A percentile compares a stretch with the other conserved stretches of the same genome.
These are phyloP conservation scores for Solenopsis fugax DNA, from an alignment of 1,140 invertebrate species.

Conservation along the genomic window DNA sequence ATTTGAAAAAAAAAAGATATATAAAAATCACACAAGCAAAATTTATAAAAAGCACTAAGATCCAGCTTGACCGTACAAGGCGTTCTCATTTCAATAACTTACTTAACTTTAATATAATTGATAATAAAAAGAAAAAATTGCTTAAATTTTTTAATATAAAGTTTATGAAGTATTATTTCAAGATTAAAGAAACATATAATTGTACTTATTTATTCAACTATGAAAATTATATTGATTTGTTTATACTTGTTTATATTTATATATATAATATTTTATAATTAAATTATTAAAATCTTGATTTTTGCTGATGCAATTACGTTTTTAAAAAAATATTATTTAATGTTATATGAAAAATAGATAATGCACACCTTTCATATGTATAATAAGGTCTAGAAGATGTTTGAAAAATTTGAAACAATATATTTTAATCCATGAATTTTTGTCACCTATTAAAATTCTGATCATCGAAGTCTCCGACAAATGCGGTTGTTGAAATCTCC, in stretches of 20 bases:
- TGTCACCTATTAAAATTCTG: neutral
- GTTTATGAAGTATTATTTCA: neutral
- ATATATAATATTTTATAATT: no score
- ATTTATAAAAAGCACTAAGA: no score
- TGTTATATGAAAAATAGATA: no score
- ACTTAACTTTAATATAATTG: neutral
- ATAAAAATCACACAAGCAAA: no score
- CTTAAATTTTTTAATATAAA: neutral
- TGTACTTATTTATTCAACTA: neutral
- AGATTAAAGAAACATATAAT: neutral
- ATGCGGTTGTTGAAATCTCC: slow-evolving; percentile 35
- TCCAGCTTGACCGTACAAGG: no score
- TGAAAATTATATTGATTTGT: no score
- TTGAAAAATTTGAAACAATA: neutral
- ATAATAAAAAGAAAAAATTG: neutral
- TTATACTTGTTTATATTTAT: no score
- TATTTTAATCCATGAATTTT: neutral
- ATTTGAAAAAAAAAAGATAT: no score
- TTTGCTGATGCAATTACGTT: no score
- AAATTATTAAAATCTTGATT: no score
- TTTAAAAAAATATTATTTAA: no score
- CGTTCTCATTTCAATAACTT: no score
- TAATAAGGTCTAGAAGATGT: neutral
- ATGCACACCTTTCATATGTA: neutral
- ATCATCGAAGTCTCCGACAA: slow-evolving; percentile 33